Evolutionary conservation across 35 echinoderm and acorn worm species (phyloP), one percentile per base, ranked within the genome.

Genomic region (Ophiothrix spiculata): DNA sequence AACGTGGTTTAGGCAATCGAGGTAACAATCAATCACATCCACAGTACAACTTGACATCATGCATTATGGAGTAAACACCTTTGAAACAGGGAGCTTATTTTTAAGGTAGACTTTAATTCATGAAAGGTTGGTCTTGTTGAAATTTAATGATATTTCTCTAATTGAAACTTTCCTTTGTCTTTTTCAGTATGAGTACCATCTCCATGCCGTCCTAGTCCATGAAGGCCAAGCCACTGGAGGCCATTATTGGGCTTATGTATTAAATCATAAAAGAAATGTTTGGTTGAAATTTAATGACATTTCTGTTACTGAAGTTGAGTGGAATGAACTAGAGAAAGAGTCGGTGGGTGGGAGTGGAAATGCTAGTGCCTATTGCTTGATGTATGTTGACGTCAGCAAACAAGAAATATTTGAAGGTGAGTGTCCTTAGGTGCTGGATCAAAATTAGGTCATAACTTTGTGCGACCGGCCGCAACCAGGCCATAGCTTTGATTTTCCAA

Each of bases 251-350:
- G 85, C 95, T 1, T 98, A 98, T 49, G 73, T 98, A 75, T 82
- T 90, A 28, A 78, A 97, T 63, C 95, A 97, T 77, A 87, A 75
- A 56, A 39, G 88, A 6, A 91, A 93, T 32, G 91, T 93, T 16
- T 97, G 95, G 95, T 80, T 97, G 4, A 97, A 97, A 81, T 97
- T 97, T 64, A 97, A 97, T 37, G 95, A 97, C 85, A 93, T 97
- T 40, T 90, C 95, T 0, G 95, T 97, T 0, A 79, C 88, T 0
- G 95, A 93, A 56, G 95, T 97, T 0, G 46, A 35, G 8, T 97
- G 91, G 91, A 88, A 80, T 39, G 95, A 97, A 40, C 84, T 94
- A 28, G 85, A 94, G 77, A 32, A 89, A 19, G 95, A 91, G 39
- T 98, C 91, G 16, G 77, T 98, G 1, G 95, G 95, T n/a, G 95